phyloP scores from a whole-genome alignment of 2,113 vertebrate species.

The Odocoileus hemionus region DNA sequence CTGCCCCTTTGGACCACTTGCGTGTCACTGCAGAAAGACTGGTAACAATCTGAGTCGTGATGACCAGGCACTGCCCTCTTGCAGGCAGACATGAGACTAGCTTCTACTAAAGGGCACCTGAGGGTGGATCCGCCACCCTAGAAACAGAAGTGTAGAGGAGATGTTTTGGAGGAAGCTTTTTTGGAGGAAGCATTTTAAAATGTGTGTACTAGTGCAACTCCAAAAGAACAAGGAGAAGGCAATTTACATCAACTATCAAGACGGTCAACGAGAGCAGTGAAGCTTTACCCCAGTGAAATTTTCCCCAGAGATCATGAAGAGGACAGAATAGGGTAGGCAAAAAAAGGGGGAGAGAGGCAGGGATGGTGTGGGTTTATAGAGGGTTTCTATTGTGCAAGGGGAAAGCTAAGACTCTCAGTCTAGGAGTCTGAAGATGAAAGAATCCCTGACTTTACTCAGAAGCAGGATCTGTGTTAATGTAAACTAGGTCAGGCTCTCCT shows the following conservation, averaged over 20 bases:
- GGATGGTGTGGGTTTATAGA: background rate
- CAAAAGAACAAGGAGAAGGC: background rate
- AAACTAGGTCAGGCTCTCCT: constrained; percentile 41
- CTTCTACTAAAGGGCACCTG: background rate
- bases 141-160: background rate
- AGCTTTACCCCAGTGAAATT: background rate
- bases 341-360: background rate
- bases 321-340: background rate
- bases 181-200: accelerated
- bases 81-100: background rate
- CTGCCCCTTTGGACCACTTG: background rate
- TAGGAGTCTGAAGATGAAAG: background rate
- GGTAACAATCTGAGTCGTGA: background rate
- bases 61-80: accelerated
- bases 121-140: background rate
- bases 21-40: background rate
- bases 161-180: accelerated
- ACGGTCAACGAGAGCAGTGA: background rate
- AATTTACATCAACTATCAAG: background rate
- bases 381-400: background rate
- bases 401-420: constrained; percentile 46
- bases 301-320: background rate
- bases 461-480: background rate
- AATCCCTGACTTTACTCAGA: background rate
- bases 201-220: background rate